Base-by-base conservation (phyloP, 1,140 invertebrate genomes). In the Dendroctonus valens region DNA sequence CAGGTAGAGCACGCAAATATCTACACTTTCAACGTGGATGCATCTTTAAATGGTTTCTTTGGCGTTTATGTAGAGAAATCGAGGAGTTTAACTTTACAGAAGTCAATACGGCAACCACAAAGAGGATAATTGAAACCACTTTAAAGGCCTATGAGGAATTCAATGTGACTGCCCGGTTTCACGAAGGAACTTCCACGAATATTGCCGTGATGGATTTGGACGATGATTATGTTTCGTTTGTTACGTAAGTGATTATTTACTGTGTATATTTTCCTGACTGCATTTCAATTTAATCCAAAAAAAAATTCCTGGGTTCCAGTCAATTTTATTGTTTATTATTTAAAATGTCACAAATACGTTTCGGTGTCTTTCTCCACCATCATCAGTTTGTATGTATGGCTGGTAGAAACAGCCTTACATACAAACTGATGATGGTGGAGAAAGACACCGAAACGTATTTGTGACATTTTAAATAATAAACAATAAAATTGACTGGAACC, bases 221-320 rank as follows among this genome's bases (percentile, higher is more conserved):
- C 72, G 89, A 90, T 74, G 81, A 85, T 26, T 90, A 90, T 76
- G 85, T 89, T 8, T 87, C 87, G 26, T 78, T 89, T 42, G 83
- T 89, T 64, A 86, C 85, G 89, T 92, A 78, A 83, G n/a, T 6
- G 6, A 0, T 26, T 40, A 8, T n/a, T n/a, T n/a, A n/a, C n/a
- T n/a, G n/a, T n/a, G n/a, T n/a, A n/a, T n/a, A n/a, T n/a, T n/a
- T n/a, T n/a, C n/a, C n/a, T n/a, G n/a, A n/a, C 6, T 15, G 49
- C 46, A 6, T 68, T 49, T 62, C 57, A 46, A 41, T 63, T 6
- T 44, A n/a, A n/a, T n/a, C n/a, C n/a, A n/a, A n/a, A n/a, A n/a
- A n/a, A n/a, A n/a, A n/a, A n/a, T n/a, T n/a, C n/a, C n/a, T n/a
- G n/a, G n/a, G n/a, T n/a, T n/a, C n/a, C n/a, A n/a, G n/a, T n/a